Conservation (phyloP, 2,113 vertebrate genomes). For the Aptenodytes patagonicus region DNA sequence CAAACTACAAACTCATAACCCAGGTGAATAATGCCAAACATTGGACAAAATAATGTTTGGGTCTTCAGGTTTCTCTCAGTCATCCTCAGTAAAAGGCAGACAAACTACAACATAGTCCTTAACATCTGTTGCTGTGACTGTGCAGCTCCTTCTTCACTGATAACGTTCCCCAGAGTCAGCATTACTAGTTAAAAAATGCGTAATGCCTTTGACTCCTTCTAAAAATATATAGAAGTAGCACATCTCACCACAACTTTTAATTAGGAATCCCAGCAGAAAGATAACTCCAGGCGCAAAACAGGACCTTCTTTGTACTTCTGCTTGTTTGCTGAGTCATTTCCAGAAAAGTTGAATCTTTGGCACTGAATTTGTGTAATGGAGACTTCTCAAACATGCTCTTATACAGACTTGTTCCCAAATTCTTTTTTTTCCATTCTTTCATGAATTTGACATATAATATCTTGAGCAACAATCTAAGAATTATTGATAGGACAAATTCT, state of each 20-base stretch:
- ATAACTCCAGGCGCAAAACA: not conserved
- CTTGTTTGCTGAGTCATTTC: not conserved
- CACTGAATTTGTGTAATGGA: not conserved
- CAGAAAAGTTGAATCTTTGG: not conserved
- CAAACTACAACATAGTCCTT: not conserved
- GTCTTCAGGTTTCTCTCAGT: not conserved
- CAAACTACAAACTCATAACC: not conserved
- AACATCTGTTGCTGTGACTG: not conserved
- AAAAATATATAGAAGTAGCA: not conserved
- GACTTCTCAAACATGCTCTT: not conserved
- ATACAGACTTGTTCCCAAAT: not conserved
- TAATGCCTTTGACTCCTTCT: not conserved
- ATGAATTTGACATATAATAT: not conserved
- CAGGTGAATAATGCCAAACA: not conserved
- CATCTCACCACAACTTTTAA: not conserved
- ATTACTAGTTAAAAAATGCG: not conserved
- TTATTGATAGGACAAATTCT: not conserved
- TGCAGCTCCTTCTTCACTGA: not conserved
- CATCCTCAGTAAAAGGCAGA: not conserved
- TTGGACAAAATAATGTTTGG: not conserved
- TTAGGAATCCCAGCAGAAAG: not conserved
- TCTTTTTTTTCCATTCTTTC: not conserved
- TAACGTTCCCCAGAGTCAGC: not conserved
- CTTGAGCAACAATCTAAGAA: not conserved
- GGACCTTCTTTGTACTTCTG: conserved; percentile 10